Conservation (phyloP, 2,797 vertebrate species). For the Poecilia picta region DNA sequence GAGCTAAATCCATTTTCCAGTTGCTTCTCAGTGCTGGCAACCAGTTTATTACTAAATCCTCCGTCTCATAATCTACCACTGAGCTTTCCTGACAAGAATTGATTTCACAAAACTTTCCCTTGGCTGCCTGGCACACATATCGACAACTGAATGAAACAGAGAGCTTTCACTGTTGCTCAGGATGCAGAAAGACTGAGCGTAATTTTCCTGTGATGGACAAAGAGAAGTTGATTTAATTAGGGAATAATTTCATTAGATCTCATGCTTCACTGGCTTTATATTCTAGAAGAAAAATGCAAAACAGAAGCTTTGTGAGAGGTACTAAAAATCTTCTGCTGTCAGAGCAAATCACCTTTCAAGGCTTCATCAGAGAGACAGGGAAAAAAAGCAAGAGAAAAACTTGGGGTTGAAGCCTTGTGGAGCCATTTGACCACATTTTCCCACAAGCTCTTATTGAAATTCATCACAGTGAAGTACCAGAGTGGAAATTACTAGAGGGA, state of each 20-base stretch:
- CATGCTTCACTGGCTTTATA: constrained; percentile 32
- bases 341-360: constrained; percentile 15
- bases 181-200: not conserved
- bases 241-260: constrained; percentile 29
- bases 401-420: not conserved
- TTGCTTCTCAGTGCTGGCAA: not conserved
- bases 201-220: constrained; percentile 27
- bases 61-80: not conserved
- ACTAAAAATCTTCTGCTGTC: constrained; percentile 25
- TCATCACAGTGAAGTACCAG: constrained; percentile 23
- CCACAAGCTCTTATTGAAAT: constrained; percentile 48
- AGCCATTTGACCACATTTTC: constrained; percentile 14
- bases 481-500: constrained; percentile 5
- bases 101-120: constrained; percentile 17
- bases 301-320: constrained; percentile 14
- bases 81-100: constrained; percentile 6
- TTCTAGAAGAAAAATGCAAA: constrained; percentile 1
- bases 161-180: not conserved
- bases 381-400: constrained; percentile 6
- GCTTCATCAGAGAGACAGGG: constrained; percentile 9
- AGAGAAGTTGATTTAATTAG: constrained; percentile 27
- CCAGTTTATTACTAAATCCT: not conserved
- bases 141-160: constrained; percentile 4
- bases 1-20: constrained; percentile 7
- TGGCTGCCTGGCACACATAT: not conserved